Conservation (phyloP, 2,113 vertebrate genomes). For the Sebastes fasciatus region DNA sequence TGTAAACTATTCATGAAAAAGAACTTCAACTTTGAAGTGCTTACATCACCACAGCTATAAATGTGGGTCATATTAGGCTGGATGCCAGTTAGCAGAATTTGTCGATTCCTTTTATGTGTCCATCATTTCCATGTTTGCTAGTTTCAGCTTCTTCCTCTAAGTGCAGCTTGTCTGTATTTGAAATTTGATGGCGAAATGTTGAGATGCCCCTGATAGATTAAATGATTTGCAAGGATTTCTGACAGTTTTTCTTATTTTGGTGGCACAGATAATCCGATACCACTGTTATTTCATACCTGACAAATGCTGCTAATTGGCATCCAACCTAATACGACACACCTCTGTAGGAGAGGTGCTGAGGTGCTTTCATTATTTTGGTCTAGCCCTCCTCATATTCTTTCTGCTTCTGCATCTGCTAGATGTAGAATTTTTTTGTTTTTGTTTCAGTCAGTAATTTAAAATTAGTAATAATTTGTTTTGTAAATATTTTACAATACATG, state of each 20-base stretch:
- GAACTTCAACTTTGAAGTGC: constrained; percentile 34
- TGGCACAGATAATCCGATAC: constrained; percentile 8
- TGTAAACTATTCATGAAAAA: constrained; percentile 57
- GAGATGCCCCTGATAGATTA: constrained; percentile 8
- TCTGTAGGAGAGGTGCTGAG: background rate
- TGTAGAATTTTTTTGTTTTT: background rate
- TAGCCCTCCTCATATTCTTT: background rate
- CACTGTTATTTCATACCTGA: constrained; percentile 4
- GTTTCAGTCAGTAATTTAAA: background rate
- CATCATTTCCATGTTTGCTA: constrained; percentile 31
- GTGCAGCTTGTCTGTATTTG: constrained; percentile 31
- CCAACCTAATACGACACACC: background rate
- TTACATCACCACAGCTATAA: constrained; percentile 28
- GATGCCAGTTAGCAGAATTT: constrained; percentile 49
- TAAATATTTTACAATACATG: background rate
- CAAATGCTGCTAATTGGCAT: constrained; percentile 17
- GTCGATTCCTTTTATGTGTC: constrained; percentile 57
- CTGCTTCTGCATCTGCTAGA: background rate
- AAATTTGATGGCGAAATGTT: background rate
- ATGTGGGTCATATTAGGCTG: constrained; percentile 57
- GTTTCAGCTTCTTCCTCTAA: constrained; percentile 25
- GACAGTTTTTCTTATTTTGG: constrained; percentile 8
- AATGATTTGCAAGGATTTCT: constrained; percentile 12
- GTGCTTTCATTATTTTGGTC: background rate
- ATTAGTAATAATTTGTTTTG: background rate